Base-by-base conservation (phyloP, 92 coral and sea anemone genomes). In the Anthopleura xanthogrammica region DNA sequence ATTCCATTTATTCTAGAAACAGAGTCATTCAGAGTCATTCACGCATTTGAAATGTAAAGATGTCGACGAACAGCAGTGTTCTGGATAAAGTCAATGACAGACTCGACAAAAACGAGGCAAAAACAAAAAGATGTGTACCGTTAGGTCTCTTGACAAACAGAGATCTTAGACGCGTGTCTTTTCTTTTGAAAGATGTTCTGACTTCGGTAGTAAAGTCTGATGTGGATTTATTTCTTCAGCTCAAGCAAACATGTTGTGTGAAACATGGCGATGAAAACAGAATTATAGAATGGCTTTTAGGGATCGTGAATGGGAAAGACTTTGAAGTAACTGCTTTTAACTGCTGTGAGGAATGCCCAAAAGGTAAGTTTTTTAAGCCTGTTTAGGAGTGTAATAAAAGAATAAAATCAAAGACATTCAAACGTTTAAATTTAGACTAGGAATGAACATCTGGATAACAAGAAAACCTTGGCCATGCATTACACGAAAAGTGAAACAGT, bases 161-260 rank as follows among this genome's bases (percentile, higher is more conserved):
- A 81, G 84, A 81, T 43, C 29, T 81, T 4, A 39, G 68, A 52
- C 84, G 84, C 17, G 77, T 81, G 40, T 66, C 77, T 41, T 81
- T 81, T 24, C 48, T 81, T 12, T n/a, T 81, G 58, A 81, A 81
- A 68, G 84, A 81, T 17, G 58, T 66, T 1, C 39, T 81, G 72
- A 40, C 41, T 62, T 12, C 62, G 3, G 58, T 5, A 7, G 80
- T 77, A 16, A 50, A 77, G 19, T 19, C 42, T 29, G 58, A 52
- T 11, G 13, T 46, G 16, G 80, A 50, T 2, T 77, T 77, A 46
- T 2, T 55, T 20, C 56, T n/a, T n/a, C 40, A 52, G 13, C 80
- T 77, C 62, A 50, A 52, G 24, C 80, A 58, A 23, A n/a, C 19
- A 9, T 77, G 9, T 52, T n/a, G 40, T 77, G 29, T 68, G 19